Conservation (phyloP, 2,797 vertebrate species). For the Hirundo rustica region DNA sequence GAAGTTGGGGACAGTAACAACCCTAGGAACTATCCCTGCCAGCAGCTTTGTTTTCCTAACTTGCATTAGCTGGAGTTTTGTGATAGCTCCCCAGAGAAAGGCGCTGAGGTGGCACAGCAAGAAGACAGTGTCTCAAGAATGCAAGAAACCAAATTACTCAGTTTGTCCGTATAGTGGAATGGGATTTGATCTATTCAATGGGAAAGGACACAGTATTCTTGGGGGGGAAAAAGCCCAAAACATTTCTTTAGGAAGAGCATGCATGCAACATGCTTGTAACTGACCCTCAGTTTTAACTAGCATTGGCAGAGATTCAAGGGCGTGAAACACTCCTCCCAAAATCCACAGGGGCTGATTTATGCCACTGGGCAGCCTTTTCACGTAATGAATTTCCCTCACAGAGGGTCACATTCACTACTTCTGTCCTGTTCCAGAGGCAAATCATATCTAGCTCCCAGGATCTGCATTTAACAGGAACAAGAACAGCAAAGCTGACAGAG, state of each 20-base stretch:
- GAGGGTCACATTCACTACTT: background rate
- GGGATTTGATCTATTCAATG: background rate
- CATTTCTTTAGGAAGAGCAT: background rate
- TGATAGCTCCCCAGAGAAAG: conserved; percentile 14
- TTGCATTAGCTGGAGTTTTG: conserved; percentile 7
- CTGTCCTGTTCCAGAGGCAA: background rate
- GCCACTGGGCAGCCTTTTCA: conserved; percentile 20
- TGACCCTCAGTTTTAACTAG: background rate
- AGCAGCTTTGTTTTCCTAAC: conserved; percentile 37
- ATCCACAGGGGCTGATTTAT: background rate
- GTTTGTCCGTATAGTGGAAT: background rate
- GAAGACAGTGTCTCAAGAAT: conserved; percentile 1
- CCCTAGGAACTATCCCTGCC: conserved; percentile 11
- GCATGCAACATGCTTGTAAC: background rate
- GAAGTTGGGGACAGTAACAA: conserved; percentile 31
- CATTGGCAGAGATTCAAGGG: background rate
- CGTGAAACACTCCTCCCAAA: background rate
- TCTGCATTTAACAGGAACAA: background rate
- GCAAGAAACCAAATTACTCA: background rate
- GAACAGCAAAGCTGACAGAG: conserved; percentile 7
- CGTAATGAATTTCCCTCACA: background rate
- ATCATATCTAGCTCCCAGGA: background rate
- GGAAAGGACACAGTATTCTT: background rate
- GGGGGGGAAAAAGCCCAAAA: fast-evolving
- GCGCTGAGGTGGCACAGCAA: background rate